Base-by-base conservation (phyloP, 2,113 vertebrate genomes). In the Paradoxurus hermaphroditus region DNA sequence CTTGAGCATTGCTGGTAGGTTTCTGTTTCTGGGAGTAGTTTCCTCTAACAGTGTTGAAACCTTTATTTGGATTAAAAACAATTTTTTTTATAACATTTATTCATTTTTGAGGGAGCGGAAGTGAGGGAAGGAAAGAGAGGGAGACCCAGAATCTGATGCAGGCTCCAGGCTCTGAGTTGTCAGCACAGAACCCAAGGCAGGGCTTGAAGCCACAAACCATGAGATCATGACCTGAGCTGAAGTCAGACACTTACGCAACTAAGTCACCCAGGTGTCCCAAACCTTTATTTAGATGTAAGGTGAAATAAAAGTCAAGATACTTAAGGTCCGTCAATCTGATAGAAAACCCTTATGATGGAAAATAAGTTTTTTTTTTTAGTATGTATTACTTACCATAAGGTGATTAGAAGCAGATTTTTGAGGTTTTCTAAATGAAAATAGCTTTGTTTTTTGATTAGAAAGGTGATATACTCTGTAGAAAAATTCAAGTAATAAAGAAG, bases 371-470 rank as follows among this genome's bases (percentile, higher is more conserved):
- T 86, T 97, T 98, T 93, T 36, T 93, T 95, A 36, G 2, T 96
- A 62, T 86, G 23, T 88, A 68, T 88, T 93, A 62, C 62, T 59
- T 95, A 62, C 51, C 67, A 53, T 86, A 95, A 96, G 51, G 34
- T 51, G 59, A 81, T 93, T 97, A 95, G 92, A 93, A 95, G 81
- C 89, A 96, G 72, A 18, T 95, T 95, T 95, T 56, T 90, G 79
- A 97, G 73, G 82, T 96, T 97, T 95, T 89, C 75, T 56, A 97
- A 96, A 94, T 98, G 94, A 98, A 96, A 96, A 83, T 96, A 97
- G 97, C 83, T 97, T 97, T 97, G 81, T 97, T 97, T 98, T 98
- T 98, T 97, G 62, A 97, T 95, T 93, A 94, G 96, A 97, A 98
- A 97, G 90, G 53, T 95, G 90, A 97, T 97, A 96, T 82, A 95